These are phyloP conservation scores for Amphiprion clarkii DNA, from an alignment of 2,797 vertebrate genomes.

Conservation along the genomic window DNA sequence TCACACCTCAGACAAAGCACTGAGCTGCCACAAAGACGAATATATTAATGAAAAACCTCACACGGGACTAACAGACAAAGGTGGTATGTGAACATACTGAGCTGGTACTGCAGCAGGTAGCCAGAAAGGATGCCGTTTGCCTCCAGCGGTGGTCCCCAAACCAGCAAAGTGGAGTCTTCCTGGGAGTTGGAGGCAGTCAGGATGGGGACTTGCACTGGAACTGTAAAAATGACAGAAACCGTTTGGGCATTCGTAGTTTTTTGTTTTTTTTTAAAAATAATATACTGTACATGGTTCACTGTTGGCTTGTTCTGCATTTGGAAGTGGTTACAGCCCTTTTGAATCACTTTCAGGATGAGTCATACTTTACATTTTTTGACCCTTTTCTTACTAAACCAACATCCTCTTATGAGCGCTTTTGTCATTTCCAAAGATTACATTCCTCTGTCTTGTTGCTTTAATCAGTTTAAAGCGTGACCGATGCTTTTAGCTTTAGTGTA, in stretches of 20 bases:
- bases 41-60: conserved; percentile 24
- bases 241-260: neutral
- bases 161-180: conserved; percentile 87
- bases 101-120: conserved; percentile 92
- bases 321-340: neutral
- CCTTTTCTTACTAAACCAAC: neutral
- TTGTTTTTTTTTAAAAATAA: too few relatives aligned
- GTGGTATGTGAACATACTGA: conserved; percentile 84
- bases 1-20: conserved; percentile 10
- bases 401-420: neutral
- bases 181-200: conserved; percentile 89
- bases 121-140: conserved; percentile 91
- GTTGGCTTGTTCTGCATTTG: neutral
- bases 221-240: conserved; percentile 74
- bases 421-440: conserved; percentile 4
- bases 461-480: neutral
- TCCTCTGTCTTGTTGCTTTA: neutral
- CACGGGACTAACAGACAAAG: conserved; percentile 1
- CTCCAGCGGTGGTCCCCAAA: conserved; percentile 91
- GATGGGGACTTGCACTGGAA: conserved; percentile 90
- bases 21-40: conserved; percentile 5
- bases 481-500: neutral
- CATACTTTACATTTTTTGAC: neutral
- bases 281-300: neutral
- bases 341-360: neutral